Evolutionary conservation across 2,797 vertebrate genomes (phyloP).

Genomic region (Alauda arvensis): DNA sequence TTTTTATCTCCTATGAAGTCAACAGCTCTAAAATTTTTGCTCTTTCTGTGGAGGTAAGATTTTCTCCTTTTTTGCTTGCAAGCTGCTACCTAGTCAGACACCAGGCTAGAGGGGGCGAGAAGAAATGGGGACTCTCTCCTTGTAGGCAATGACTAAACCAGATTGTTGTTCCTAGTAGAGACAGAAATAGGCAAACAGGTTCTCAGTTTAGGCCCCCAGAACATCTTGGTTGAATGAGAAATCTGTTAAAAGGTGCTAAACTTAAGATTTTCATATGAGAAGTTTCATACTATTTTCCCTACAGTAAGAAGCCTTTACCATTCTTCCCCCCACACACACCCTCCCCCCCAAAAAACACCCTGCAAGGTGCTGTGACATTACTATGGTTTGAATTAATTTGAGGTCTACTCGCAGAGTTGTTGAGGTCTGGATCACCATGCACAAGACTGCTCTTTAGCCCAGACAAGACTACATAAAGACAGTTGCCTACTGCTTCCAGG

Average conservation of each 20-base stretch:
- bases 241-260: background rate
- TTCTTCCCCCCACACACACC: rapidly evolving
- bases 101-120: background rate
- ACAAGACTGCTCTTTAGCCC: background rate
- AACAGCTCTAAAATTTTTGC: background rate
- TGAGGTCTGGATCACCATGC: background rate
- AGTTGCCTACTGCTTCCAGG: background rate
- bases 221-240: background rate
- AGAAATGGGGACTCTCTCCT: background rate
- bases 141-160: background rate
- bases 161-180: background rate
- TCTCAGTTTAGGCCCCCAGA: background rate
- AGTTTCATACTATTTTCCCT: background rate
- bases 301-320: background rate
- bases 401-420: background rate
- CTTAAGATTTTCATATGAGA: background rate
- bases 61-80: background rate
- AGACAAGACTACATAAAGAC: background rate
- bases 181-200: background rate
- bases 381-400: background rate
- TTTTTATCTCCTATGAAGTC: background rate
- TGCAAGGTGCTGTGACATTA: background rate
- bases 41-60: background rate
- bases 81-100: background rate
- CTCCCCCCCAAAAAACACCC: rapidly evolving